phyloP scores from a whole-genome alignment of 2,113 vertebrate species.

The Apteryx mantelli region DNA sequence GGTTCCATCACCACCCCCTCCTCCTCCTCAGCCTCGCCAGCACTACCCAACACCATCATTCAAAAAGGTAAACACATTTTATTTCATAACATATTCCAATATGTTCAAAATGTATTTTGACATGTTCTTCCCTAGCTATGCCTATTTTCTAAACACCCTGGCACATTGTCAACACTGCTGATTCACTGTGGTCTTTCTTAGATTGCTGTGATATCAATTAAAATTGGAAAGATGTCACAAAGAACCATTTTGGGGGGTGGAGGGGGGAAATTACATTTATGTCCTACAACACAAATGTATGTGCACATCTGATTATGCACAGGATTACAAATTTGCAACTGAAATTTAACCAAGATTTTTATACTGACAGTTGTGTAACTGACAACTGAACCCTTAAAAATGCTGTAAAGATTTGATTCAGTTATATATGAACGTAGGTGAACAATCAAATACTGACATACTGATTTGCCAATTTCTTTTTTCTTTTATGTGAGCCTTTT shows the following conservation, averaged over 20 bases:
- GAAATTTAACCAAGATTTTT: constrained; percentile 63
- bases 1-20: constrained; percentile 45
- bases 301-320: constrained; percentile 65
- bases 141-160: constrained; percentile 64
- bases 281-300: constrained; percentile 52
- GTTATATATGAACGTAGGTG: constrained; percentile 58
- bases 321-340: constrained; percentile 62
- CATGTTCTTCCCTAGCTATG: constrained; percentile 56
- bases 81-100: constrained; percentile 65
- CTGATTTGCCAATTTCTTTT: not conserved
- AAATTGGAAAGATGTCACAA: constrained; percentile 65
- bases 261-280: constrained; percentile 38
- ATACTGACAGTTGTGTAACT: constrained; percentile 62
- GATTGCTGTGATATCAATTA: constrained; percentile 68
- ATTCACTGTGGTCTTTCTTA: constrained; percentile 64
- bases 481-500: not conserved
- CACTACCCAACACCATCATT: constrained; percentile 64
- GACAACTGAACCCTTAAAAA: constrained; percentile 57
- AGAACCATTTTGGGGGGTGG: not conserved
- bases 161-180: constrained; percentile 65
- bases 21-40: constrained; percentile 39
- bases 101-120: constrained; percentile 65
- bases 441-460: constrained; percentile 52
- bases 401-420: constrained; percentile 21
- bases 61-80: constrained; percentile 69